Percentiles rank a stretch among this genome's conserved stretches.
These are phyloP conservation scores for Rhinichthys klamathensis DNA, from an alignment of 2,113 vertebrate genomes.

Conservation along the genomic window DNA sequence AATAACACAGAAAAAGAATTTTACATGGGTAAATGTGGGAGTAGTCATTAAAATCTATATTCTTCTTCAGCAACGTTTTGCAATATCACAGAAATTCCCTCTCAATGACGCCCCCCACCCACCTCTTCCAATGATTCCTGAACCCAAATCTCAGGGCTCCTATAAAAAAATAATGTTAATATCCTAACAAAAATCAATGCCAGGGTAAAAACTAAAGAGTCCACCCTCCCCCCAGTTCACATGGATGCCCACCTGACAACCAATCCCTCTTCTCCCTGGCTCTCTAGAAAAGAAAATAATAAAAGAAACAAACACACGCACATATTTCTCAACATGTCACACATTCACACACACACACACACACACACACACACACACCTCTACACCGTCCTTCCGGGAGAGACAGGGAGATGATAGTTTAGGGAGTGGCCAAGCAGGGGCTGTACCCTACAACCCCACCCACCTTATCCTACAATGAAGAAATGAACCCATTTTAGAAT, in stretches of 20 bases:
- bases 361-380: constrained; percentile 37
- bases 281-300: constrained; percentile 61
- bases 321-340: constrained; percentile 48
- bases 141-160: constrained; percentile 58
- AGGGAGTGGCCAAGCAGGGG: constrained; percentile 65
- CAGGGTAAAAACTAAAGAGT: constrained; percentile 64
- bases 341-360: constrained; percentile 45
- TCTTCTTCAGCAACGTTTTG: constrained; percentile 63
- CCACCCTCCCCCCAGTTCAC: constrained; percentile 63
- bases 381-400: constrained; percentile 63
- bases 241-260: constrained; percentile 61
- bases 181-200: constrained; percentile 62
- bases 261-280: constrained; percentile 67
- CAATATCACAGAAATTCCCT: constrained; percentile 54
- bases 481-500: constrained; percentile 73
- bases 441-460: constrained; percentile 57
- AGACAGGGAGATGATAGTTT: constrained; percentile 73
- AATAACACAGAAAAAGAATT: constrained; percentile 47
- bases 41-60: constrained; percentile 52
- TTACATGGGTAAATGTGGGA: constrained; percentile 53
- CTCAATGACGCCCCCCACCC: neutral
- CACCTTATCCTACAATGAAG: constrained; percentile 68
- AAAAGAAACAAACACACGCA: constrained; percentile 49
- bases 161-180: constrained; percentile 63
- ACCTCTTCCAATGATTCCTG: neutral